A percentile compares a stretch with the other conserved stretches of the same genome.
phyloP scores from a whole-genome alignment of 2,113 vertebrate genomes.

The Boulengeromyrus knoepffleri region DNA sequence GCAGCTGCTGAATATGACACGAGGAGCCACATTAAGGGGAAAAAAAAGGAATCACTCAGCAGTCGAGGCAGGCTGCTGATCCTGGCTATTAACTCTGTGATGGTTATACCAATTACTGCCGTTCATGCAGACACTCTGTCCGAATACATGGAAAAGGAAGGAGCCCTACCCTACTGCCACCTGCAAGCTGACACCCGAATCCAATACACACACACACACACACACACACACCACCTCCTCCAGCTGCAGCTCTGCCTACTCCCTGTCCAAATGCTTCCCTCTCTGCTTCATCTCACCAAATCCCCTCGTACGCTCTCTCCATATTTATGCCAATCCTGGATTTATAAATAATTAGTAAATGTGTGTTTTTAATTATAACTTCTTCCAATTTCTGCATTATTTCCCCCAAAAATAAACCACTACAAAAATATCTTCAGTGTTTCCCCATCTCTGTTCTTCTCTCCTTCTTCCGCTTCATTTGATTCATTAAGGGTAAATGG shows the following conservation, averaged over 20 bases:
- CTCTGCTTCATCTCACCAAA: conserved; percentile 7
- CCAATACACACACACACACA: not conserved
- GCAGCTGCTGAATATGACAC: not conserved
- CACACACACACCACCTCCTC: not conserved
- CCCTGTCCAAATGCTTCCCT: not conserved
- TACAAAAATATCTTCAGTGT: not conserved
- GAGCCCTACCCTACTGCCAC: not conserved
- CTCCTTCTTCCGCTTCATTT: not conserved
- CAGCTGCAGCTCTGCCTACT: not conserved
- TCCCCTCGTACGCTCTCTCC: not conserved
- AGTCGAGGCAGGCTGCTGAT: not conserved
- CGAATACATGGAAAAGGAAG: not conserved
- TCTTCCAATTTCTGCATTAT: not conserved
- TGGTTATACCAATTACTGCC: not conserved
- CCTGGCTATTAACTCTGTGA: not conserved
- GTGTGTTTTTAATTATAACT: not conserved
- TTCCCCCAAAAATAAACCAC: not conserved
- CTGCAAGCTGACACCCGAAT: not conserved
- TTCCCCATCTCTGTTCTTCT: not conserved
- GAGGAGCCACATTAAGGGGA: not conserved
- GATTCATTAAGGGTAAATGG: not conserved
- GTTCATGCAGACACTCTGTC: not conserved
- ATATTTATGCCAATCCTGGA: conserved; percentile 18
- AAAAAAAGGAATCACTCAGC: not conserved
- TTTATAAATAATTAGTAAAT: conserved; percentile 13